phyloP scores from a whole-genome alignment of 2,113 vertebrate species.

The human region GRCh38 chr6:147476501-147477000 shows the following conservation, averaged over 20 bases:
- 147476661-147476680: slow-evolving; percentile 52
- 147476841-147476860: not conserved
- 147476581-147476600: not conserved
- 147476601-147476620: slow-evolving; percentile 29
- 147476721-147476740: slow-evolving; percentile 16
- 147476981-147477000: slow-evolving; percentile 25
- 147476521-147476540: not conserved
- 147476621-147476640: not conserved
- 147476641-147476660: slow-evolving; percentile 59
- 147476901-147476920: not conserved
- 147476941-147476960: slow-evolving; percentile 51
- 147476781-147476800: slow-evolving; percentile 62
- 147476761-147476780: slow-evolving; percentile 67
- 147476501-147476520: not conserved
- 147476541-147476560: not conserved
- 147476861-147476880: slow-evolving; percentile 59
- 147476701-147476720: slow-evolving; percentile 46
- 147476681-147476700: slow-evolving; percentile 50
- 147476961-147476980: not conserved
- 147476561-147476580: not conserved
- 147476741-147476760: slow-evolving; percentile 58
- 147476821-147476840: slow-evolving; percentile 44
- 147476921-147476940: not conserved
- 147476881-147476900: slow-evolving; percentile 14
- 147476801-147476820: slow-evolving; percentile 48